A percentile compares a stretch with the other conserved stretches of the same genome.
Evolutionary conservation across 64 coral and sea anemone genomes (phyloP).

Genomic region (Astreopora myriophthalma): DNA sequence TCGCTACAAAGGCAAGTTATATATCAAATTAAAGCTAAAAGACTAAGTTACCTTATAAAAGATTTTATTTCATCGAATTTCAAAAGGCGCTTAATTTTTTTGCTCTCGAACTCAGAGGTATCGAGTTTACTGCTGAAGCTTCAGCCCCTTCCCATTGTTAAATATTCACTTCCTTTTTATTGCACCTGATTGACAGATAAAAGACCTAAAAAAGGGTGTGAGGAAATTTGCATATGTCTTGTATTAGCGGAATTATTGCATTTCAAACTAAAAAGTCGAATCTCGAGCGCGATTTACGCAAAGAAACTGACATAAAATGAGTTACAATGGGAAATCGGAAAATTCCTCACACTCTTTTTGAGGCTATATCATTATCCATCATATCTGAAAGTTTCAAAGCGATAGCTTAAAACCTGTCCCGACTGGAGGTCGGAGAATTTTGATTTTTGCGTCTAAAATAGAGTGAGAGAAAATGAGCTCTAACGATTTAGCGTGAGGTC

Average conservation of each 20-base stretch:
- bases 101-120: neutral
- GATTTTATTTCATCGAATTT: no score
- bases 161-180: no score
- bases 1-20: neutral
- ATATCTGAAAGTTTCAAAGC: no score
- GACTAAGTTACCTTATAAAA: neutral
- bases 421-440: neutral
- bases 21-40: neutral
- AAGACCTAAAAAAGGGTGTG: neutral
- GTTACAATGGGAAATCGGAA: no score
- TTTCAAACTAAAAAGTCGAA: no score
- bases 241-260: no score
- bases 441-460: conserved; percentile 7
- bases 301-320: neutral
- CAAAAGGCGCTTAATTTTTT: neutral
- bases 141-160: no score
- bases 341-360: no score
- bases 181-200: neutral
- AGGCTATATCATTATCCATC: no score
- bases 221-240: neutral
- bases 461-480: neutral
- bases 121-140: no score
- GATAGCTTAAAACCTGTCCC: no score
- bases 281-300: no score
- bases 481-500: neutral